Percentiles rank a stretch among this genome's conserved stretches.
Conservation (phyloP, 2,797 vertebrate genomes). For the Dallia pectoralis region DNA sequence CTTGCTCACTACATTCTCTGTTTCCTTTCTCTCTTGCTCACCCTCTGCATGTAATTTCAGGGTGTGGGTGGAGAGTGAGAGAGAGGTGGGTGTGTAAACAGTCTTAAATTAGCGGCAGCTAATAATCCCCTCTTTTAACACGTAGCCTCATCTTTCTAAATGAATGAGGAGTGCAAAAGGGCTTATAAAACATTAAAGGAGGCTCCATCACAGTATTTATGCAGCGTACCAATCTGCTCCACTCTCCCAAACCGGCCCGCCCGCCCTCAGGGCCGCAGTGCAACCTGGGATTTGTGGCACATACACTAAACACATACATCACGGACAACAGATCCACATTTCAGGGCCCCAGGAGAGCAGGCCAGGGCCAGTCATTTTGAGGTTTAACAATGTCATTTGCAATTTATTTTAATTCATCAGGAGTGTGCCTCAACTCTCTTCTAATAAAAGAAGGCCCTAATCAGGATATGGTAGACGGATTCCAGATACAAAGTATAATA, state of each 20-base stretch:
- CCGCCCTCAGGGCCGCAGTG: conserved; percentile 76
- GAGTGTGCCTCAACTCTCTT: conserved; percentile 60
- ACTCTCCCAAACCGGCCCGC: conserved; percentile 48
- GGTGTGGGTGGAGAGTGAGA: conserved; percentile 41
- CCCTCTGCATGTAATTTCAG: conserved; percentile 27
- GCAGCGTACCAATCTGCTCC: background rate
- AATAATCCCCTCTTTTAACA: conserved; percentile 95
- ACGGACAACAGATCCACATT: conserved; percentile 74
- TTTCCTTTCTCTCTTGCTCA: conserved; percentile 53
- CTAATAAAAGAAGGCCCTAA: conserved; percentile 46
- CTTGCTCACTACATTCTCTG: conserved; percentile 46
- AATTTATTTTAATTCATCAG: conserved; percentile 79
- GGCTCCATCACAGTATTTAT: conserved; percentile 73
- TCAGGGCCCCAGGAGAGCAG: conserved; percentile 79
- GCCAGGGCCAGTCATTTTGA: conserved; percentile 93
- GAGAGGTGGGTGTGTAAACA: conserved; percentile 50
- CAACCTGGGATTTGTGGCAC: conserved; percentile 91
- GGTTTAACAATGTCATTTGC: conserved; percentile 91
- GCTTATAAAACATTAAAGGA: conserved; percentile 94
- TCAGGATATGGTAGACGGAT: conserved; percentile 44
- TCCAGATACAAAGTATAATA: background rate
- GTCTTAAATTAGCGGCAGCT: conserved; percentile 86
- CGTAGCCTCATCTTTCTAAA: conserved; percentile 94
- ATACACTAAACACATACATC: conserved; percentile 98
- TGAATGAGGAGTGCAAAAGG: conserved; percentile 91